Evolutionary conservation across 2,113 vertebrate genomes (phyloP).

Genomic region (Engystomops pustulosus): DNA sequence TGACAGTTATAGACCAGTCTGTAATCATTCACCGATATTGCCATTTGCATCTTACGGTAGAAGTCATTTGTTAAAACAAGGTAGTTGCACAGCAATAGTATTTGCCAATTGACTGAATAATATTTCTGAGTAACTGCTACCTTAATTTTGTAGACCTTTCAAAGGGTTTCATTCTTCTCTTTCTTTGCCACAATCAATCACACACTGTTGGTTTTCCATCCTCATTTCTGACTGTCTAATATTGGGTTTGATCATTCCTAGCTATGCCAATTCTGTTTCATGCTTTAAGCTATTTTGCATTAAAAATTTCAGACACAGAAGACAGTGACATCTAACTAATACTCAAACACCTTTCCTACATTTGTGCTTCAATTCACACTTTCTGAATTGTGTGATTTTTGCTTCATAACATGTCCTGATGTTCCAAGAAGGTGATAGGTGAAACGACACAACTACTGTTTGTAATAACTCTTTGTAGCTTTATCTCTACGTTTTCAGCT

Average conservation of each 20-base stretch:
- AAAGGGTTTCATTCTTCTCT: constrained; percentile 27
- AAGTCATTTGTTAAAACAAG: constrained; percentile 17
- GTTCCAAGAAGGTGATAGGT: neutral
- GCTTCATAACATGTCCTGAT: constrained; percentile 20
- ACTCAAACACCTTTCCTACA: constrained; percentile 3
- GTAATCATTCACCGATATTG: constrained; percentile 25
- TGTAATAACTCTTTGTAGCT: constrained; percentile 6
- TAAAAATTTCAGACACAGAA: neutral
- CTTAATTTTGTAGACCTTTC: neutral
- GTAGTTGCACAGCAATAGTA: neutral
- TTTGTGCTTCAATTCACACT: neutral
- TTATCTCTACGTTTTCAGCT: neutral
- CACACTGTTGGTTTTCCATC: neutral
- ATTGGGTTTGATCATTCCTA: neutral
- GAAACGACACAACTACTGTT: neutral
- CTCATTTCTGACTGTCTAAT: neutral
- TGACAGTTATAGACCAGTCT: constrained; percentile 22
- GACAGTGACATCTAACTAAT: neutral
- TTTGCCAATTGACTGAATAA: constrained; percentile 36
- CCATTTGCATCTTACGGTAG: constrained; percentile 25
- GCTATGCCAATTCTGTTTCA: neutral
- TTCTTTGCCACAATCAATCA: constrained; percentile 17
- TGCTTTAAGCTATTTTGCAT: constrained; percentile 41
- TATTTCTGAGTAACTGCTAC: constrained; percentile 11
- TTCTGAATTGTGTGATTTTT: constrained; percentile 22